Percentiles rank a stretch among this genome's conserved stretches.
Conservation (phyloP, 2,113 vertebrate species). For the Recurvirostra avosetta region DNA sequence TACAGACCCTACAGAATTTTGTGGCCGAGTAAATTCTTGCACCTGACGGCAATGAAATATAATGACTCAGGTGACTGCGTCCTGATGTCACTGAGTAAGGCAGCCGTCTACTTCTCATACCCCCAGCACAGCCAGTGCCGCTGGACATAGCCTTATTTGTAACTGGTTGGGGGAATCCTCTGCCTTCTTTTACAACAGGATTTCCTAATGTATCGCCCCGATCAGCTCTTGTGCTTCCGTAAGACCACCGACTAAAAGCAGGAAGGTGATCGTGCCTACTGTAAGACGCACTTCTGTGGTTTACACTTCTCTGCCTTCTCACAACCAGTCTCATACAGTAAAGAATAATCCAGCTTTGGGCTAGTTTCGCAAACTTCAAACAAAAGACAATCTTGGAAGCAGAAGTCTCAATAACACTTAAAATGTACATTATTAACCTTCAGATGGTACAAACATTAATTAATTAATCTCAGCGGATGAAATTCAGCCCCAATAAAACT, state of each 20-base stretch:
- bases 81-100: background rate
- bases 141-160: fast-evolving
- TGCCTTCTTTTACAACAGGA: background rate
- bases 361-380: background rate
- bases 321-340: background rate
- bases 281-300: background rate
- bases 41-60: background rate
- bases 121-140: background rate
- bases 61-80: background rate
- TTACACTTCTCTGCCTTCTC: background rate
- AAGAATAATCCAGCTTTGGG: background rate
- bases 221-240: background rate
- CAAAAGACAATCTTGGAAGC: background rate
- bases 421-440: background rate
- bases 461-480: background rate
- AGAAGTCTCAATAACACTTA: background rate
- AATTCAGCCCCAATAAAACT: background rate
- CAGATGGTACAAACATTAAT: background rate
- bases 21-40: background rate
- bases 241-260: background rate
- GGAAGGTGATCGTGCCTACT: background rate
- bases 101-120: background rate
- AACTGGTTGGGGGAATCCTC: background rate
- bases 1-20: background rate
- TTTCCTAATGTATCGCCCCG: background rate